Conservation (phyloP, 2,797 vertebrate genomes). For the Ciconia nigra region DNA sequence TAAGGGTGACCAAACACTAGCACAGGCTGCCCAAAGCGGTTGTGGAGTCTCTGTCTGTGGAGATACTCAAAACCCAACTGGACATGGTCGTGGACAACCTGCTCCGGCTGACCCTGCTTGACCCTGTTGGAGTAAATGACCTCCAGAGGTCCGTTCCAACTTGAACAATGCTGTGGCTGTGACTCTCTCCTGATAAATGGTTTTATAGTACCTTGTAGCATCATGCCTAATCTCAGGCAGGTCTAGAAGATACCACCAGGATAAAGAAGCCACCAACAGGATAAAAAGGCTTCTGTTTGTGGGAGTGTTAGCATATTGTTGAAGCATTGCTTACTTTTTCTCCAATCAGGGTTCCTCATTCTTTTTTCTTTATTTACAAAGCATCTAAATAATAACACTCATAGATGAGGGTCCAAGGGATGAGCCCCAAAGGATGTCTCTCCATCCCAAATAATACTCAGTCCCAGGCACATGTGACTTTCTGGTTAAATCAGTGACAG, state of each 20-base stretch:
- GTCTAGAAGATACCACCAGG: no score
- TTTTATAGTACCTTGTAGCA: neutral
- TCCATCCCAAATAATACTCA: neutral
- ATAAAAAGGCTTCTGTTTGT: neutral
- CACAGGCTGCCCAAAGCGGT: neutral
- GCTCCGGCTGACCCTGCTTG: neutral
- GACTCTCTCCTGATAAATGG: neutral
- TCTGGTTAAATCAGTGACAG: neutral
- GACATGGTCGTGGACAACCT: neutral
- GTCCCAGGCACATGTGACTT: neutral
- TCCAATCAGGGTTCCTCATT: rapidly evolving
- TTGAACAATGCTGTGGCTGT: neutral
- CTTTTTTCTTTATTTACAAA: neutral
- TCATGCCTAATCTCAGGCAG: neutral
- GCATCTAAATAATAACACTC: neutral
- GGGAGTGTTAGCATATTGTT: neutral
- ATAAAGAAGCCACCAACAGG: neutral
- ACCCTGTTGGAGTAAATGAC: neutral
- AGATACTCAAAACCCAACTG: neutral
- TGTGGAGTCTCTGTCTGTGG: neutral
- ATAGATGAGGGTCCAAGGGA: neutral
- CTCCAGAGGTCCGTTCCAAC: neutral
- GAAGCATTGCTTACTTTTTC: neutral
- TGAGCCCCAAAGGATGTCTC: neutral
- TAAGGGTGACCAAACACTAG: neutral